A percentile compares a stretch with the other conserved stretches of the same genome.
Conservation (phyloP, 2,797 vertebrate species). For the Myotis vivesi region DNA sequence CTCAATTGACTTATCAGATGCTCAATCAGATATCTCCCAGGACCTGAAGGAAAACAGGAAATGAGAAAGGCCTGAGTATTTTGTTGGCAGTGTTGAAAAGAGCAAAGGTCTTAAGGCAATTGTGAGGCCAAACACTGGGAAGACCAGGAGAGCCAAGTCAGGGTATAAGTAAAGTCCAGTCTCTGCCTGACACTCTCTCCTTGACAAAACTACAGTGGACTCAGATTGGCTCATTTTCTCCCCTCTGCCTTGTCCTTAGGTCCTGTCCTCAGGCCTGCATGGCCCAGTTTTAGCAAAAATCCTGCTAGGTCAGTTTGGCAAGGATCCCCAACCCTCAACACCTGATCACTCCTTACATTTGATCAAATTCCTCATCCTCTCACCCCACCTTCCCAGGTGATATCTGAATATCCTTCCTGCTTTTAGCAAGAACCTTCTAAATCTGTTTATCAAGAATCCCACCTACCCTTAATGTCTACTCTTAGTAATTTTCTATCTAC, state of each 20-base stretch:
- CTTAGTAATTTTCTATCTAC: background rate
- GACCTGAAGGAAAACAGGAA: background rate
- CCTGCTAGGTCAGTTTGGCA: background rate
- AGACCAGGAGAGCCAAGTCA: background rate
- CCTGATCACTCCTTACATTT: background rate
- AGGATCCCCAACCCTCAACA: background rate
- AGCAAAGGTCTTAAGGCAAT: background rate
- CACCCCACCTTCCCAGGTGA: background rate
- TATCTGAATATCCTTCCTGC: background rate
- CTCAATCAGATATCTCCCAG: background rate
- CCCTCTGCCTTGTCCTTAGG: background rate
- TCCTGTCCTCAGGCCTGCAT: background rate
- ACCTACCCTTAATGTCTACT: background rate
- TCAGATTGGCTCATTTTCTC: background rate
- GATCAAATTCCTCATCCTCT: background rate
- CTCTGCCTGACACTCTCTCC: background rate
- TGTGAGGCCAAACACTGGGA: background rate
- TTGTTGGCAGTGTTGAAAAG: background rate
- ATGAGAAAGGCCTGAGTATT: background rate
- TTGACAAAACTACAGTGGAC: background rate
- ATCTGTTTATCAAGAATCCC: background rate
- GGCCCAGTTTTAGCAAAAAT: background rate
- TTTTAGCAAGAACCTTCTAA: background rate
- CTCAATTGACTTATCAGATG: slow-evolving; percentile 22
- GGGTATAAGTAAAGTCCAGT: background rate